Evolutionary conservation across 2,113 vertebrate species (phyloP).

Genomic region (Pachyramphus minor): DNA sequence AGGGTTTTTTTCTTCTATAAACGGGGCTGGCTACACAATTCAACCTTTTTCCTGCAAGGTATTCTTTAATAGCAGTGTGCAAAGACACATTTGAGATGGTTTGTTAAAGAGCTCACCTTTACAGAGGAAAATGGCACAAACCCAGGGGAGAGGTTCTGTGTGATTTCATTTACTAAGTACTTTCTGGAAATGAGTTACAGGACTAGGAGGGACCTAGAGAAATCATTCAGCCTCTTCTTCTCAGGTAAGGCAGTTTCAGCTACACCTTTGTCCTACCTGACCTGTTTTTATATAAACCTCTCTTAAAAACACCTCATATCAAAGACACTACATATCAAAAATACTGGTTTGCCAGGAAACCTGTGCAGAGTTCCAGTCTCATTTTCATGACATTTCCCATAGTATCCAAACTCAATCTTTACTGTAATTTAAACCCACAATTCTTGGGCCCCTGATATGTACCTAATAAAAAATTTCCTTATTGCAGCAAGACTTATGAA

Average conservation of each 20-base stretch:
- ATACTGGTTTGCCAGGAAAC: not conserved
- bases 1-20: not conserved
- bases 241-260: not conserved
- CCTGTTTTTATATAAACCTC: not conserved
- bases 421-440: not conserved
- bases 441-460: fast-evolving
- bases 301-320: not conserved
- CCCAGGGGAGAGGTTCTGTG: not conserved
- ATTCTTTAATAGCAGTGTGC: not conserved
- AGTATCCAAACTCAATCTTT: not conserved
- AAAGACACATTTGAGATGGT: not conserved
- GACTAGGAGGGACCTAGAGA: not conserved
- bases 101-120: not conserved
- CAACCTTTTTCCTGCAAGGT: not conserved
- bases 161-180: not conserved
- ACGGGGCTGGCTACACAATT: not conserved
- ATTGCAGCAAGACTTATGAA: not conserved
- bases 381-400: not conserved
- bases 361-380: not conserved
- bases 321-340: not conserved
- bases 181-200: not conserved
- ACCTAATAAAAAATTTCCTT: not conserved
- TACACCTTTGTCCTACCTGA: not conserved
- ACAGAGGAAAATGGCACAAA: not conserved
- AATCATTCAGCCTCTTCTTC: not conserved